Conservation (phyloP, 1,140 invertebrate genomes). For the Zeugodacus cucurbitae region DNA sequence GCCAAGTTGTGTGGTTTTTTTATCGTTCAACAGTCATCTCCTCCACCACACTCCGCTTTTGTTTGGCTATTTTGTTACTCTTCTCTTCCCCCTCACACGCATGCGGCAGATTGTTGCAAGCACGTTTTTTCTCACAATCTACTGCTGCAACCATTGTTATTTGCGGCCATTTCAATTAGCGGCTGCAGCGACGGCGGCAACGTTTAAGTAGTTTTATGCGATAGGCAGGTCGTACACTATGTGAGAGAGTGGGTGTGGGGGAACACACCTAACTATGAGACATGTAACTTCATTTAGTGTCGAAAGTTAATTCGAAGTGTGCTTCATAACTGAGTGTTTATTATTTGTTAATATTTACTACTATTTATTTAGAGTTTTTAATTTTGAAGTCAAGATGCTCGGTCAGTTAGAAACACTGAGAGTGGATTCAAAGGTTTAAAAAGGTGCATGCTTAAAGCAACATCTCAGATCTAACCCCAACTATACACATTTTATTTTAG, state of each 20-base stretch:
- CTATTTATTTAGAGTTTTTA: too few species aligned
- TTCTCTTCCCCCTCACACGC: not conserved
- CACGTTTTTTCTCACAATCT: not conserved
- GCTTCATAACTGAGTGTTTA: not conserved
- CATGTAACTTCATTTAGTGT: slow-evolving; percentile 8
- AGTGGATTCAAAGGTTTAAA: too few species aligned
- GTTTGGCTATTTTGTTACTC: not conserved
- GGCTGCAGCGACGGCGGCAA: not conserved
- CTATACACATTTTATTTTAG: too few species aligned
- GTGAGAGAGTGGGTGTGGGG: not conserved
- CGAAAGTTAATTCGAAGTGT: not conserved
- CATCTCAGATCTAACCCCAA: too few species aligned
- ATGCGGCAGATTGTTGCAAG: not conserved
- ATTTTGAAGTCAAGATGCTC: too few species aligned
- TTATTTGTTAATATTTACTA: not conserved
- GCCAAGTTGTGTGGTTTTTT: not conserved
- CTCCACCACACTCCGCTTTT: not conserved
- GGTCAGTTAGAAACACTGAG: too few species aligned
- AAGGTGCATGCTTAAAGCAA: too few species aligned
- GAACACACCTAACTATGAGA: not conserved
- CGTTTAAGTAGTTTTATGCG: not conserved
- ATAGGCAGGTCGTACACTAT: not conserved
- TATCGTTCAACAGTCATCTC: not conserved
- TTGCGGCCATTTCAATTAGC: slow-evolving; percentile 36
- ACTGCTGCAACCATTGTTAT: not conserved